These are phyloP conservation scores for Oscheius sp. DNA, from an alignment of 2,888 invertebrate genomes.

Conservation along the genomic window DNA sequence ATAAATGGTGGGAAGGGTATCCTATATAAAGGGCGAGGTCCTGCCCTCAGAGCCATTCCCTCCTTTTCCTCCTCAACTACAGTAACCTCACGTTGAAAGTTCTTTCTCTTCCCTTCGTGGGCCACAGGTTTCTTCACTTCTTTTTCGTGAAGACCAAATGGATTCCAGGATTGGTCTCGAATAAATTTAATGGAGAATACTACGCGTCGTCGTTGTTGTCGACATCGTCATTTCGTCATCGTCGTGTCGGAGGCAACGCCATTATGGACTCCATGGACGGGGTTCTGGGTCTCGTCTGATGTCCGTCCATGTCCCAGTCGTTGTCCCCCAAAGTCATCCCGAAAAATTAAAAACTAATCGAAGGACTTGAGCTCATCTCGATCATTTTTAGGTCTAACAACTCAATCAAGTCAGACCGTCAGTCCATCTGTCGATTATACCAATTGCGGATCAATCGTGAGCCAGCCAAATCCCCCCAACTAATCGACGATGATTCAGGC, in stretches of 20 bases:
- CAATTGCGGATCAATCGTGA: background rate
- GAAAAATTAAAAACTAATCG: background rate
- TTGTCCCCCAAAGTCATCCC: conserved; percentile 1
- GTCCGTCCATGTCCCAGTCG: conserved; percentile 12
- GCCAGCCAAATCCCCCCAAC: background rate
- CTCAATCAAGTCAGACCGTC: background rate
- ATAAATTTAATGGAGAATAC: background rate
- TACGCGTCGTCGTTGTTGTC: too few species aligned
- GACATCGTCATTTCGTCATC: background rate
- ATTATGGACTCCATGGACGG: background rate
- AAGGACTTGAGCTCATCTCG: background rate
- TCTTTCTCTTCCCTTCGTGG: too few species aligned
- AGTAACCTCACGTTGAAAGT: background rate
- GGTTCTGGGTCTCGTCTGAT: background rate
- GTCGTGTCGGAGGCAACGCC: too few species aligned
- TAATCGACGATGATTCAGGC: background rate
- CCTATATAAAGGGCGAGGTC: background rate
- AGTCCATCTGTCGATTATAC: background rate
- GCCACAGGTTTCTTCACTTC: background rate
- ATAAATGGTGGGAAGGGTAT: background rate
- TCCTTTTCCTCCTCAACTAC: background rate
- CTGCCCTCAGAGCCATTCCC: background rate
- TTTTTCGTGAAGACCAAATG: background rate
- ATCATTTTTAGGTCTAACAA: background rate
- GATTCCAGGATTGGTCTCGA: background rate